Base-by-base conservation (phyloP, 2,888 invertebrate genomes). In the Dioctria linearis region DNA sequence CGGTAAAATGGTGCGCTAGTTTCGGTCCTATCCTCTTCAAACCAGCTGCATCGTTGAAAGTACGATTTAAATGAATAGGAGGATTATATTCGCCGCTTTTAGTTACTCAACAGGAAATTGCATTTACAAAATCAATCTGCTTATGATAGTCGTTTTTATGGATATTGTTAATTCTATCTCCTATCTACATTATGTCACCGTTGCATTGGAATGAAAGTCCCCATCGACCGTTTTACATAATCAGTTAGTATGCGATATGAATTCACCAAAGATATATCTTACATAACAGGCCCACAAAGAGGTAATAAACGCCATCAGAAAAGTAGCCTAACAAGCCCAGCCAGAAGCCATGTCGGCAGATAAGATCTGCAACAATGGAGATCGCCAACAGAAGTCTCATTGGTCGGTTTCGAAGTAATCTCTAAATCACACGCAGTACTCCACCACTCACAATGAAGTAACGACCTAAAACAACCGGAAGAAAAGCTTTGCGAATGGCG, bases 301-400 rank as follows among this genome's bases (percentile, higher is more conserved):
- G 37, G 73, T 57, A 73, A 73, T 39, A 59, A 73, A 73, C 40
- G 42, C 51, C 57, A 57, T 73, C 73, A 57, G 57, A 11, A 13
- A 63, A 76, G 76, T 76, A 76, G 63, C 63, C 25, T 76, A 76
- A 76, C 76, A 51, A 76, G 63, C 63, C 76, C 76, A 76, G 76
- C 76, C 61, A 76, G 76, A 76, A 76, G 76, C 76, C 76, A 76
- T 76, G 76, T 76, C 76, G 46, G 13, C 39, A 73, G 76, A 76
- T 76, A 76, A 76, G 63, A 76, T 76, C 76, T 76, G 76, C 63
- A 76, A 76, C 76, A 76, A 76, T 76, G 76, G 76, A 76, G 76
- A 76, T 76, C 76, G 63, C 76, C 46, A 61, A 61, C 63, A 76
- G 61, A 49, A 46, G 63, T 37, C 76, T 63, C 40, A 63, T 76